A percentile compares a stretch with the other conserved stretches of the same genome.
These are phyloP conservation scores for Catalaphyllia jardinei DNA, from an alignment of 64 coral and sea anemone genomes.

Conservation along the genomic window DNA sequence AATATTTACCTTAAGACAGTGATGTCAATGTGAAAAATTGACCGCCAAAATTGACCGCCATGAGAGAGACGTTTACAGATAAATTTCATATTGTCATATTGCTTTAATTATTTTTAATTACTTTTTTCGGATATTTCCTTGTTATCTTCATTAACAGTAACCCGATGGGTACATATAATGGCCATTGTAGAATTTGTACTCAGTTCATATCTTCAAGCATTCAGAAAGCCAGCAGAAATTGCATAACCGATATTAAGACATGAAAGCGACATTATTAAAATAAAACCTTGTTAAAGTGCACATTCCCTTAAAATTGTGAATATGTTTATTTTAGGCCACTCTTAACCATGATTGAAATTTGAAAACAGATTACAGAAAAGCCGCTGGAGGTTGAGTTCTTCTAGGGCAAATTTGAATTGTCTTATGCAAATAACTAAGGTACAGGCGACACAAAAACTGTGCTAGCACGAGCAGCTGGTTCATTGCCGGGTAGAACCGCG, in stretches of 20 bases:
- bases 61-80: not conserved
- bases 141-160: no score
- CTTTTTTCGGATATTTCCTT: not conserved
- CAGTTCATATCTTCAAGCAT: no score
- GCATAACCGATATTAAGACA: no score
- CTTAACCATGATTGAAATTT: not conserved
- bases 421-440: constrained; percentile 4
- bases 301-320: not conserved
- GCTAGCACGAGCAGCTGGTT: not conserved
- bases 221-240: no score
- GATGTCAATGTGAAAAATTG: not conserved
- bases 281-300: not conserved
- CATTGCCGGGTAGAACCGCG: not conserved
- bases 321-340: not conserved
- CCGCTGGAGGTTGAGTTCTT: constrained; percentile 4
- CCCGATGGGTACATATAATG: no score
- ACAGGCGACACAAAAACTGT: not conserved
- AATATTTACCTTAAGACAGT: constrained; percentile 10
- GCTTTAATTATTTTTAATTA: not conserved
- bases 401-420: not conserved
- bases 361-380: not conserved
- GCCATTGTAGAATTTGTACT: no score
- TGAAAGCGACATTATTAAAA: no score
- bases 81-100: not conserved
- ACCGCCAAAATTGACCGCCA: not conserved